A percentile compares a stretch with the other conserved stretches of the same genome.
These are phyloP conservation scores for Chunga burmeisteri DNA, from an alignment of 2,113 vertebrate species.

Conservation along the genomic window DNA sequence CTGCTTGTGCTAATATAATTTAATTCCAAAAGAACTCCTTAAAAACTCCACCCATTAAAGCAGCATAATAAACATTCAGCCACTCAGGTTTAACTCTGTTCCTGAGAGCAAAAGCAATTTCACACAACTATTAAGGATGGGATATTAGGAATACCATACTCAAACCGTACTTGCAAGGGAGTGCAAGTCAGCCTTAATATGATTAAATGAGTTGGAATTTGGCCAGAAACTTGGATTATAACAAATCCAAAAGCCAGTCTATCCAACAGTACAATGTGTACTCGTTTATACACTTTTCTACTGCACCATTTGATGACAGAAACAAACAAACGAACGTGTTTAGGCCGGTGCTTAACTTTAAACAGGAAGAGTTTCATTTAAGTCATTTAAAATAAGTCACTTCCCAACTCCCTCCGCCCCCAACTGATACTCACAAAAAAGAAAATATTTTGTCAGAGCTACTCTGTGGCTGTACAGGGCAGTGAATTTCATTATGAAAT, in stretches of 20 bases:
- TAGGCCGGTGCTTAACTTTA: neutral
- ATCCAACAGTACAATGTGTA: conserved; percentile 35
- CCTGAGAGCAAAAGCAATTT: neutral
- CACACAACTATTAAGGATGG: neutral
- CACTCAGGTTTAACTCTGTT: neutral
- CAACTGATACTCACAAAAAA: neutral
- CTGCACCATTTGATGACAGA: neutral
- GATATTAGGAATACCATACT: neutral
- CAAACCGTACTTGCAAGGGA: conserved; percentile 11
- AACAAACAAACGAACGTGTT: neutral
- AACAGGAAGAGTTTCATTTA: conserved; percentile 3
- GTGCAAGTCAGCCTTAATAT: neutral
- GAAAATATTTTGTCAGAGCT: neutral
- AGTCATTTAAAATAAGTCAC: neutral
- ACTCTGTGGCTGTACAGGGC: neutral
- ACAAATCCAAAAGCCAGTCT: conserved; percentile 31
- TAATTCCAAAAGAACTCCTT: neutral
- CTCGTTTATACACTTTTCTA: conserved; percentile 46
- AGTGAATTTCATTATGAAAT: neutral
- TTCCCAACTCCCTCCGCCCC: neutral
- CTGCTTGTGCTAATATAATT: neutral
- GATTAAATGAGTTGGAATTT: conserved; percentile 32
- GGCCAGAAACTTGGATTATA: conserved; percentile 31
- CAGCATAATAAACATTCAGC: neutral
- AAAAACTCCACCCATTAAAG: neutral